Evolutionary conservation across 2,888 invertebrate genomes (phyloP), one percentile per base, ranked within the genome.

Genomic region (Coenonympha glycerion): DNA sequence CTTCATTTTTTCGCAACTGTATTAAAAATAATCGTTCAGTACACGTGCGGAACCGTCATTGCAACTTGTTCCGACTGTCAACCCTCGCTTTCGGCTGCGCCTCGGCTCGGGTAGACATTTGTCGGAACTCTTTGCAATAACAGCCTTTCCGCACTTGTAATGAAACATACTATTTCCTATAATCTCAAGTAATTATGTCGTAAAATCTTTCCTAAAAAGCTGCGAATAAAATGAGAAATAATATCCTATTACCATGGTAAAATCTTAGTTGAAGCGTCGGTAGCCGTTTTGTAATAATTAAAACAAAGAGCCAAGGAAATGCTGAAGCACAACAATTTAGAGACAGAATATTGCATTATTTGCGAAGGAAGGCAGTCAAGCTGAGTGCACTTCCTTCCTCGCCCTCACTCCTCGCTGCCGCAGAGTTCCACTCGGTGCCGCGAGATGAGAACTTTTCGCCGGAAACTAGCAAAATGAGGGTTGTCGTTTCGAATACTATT

Each of bases 331-430:
- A 49, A 49, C 44, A 39, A 44, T 44, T 49, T 44, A 31, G 44
- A 21, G 24, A 28, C 34, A 37, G 49, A 45, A 49, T 49, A 49
- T 49, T 49, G 44, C 49, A 49, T 49, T 49, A 49, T 49, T 44
- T 49, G 42, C 49, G 37, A 49, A 44, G 49, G 49, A 49, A 49
- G 44, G 44, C 49, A 31, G 44, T 37, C 31, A 13, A 26, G 49
- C 28, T 26, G 44, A 36, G 44, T 49, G 42, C 36, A 49, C 45
- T 45, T 49, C 44, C 49, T 49, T 42, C 30, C 49, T 42, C 18
- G 13, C 30, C 31, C 22, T 37, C 24, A 19, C 33, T 21, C 28
- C 19, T 48, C 40, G 30, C 42, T 28, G 49, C 36, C 49, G 36
- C 42, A 42, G 26, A 36, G 42, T 30, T 42, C 44, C 30, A 49